A percentile compares a stretch with the other conserved stretches of the same genome.
Evolutionary conservation across 2,113 vertebrate genomes (phyloP).

Genomic region (Channa maculata): DNA sequence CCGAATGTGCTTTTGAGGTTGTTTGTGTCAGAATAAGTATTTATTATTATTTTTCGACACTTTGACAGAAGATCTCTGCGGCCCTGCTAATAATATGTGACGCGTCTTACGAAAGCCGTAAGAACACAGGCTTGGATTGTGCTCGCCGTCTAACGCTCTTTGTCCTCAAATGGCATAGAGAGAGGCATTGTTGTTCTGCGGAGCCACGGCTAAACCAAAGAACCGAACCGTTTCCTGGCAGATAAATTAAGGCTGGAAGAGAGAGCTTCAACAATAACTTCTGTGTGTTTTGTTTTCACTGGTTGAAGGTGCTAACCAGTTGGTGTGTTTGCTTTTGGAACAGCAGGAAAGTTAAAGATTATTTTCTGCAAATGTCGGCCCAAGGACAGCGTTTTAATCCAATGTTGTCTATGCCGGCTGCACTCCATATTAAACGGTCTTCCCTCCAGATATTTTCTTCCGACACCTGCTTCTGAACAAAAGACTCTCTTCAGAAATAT

Average conservation of each 20-base stretch:
- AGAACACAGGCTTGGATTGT: constrained; percentile 49
- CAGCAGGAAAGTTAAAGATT: constrained; percentile 63
- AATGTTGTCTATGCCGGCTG: neutral
- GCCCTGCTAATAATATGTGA: constrained; percentile 20
- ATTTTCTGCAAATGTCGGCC: constrained; percentile 49
- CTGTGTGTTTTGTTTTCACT: constrained; percentile 45
- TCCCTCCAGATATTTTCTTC: constrained; percentile 46
- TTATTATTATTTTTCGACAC: neutral
- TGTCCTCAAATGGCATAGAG: constrained; percentile 43
- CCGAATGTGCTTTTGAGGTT: neutral
- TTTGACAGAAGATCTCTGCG: neutral
- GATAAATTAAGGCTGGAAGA: constrained; percentile 54
- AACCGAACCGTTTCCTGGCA: constrained; percentile 60
- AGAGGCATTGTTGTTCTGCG: constrained; percentile 59
- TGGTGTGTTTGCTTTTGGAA: constrained; percentile 49
- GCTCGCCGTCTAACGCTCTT: constrained; percentile 38
- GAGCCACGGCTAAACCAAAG: constrained; percentile 54
- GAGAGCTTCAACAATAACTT: constrained; percentile 56
- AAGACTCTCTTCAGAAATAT: constrained; percentile 1
- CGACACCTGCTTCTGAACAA: constrained; percentile 28
- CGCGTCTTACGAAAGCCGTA: constrained; percentile 15
- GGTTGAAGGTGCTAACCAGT: constrained; percentile 23
- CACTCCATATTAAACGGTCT: neutral
- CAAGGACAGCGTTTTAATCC: constrained; percentile 36
- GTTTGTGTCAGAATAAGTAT: neutral